Percentiles rank a stretch among this genome's conserved stretches.
phyloP scores from a whole-genome alignment of 2,797 vertebrate genomes.

The Coregonus suidteri region DNA sequence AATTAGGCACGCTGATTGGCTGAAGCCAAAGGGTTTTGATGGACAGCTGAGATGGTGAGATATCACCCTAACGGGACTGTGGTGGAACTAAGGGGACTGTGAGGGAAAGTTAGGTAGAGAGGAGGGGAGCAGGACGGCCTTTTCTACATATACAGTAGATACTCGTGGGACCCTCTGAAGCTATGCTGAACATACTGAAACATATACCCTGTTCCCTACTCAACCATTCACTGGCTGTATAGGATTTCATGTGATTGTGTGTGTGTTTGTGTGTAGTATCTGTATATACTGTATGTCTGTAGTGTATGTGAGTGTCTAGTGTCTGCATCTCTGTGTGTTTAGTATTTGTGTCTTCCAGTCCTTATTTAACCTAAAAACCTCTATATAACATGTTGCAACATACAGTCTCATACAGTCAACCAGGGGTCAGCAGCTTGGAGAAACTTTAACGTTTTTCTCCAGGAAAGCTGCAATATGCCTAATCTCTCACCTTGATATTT shows the following conservation, averaged over 20 bases:
- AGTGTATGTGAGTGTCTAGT: not conserved
- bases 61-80: too few species aligned
- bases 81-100: too few species aligned
- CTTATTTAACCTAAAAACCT: not conserved
- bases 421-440: conserved; percentile 23
- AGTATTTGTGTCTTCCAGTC: not conserved
- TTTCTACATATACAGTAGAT: not conserved
- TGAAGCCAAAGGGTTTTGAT: too few species aligned
- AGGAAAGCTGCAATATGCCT: conserved; percentile 50
- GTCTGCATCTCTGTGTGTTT: not conserved
- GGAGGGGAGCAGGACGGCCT: too few species aligned
- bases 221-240: not conserved
- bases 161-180: not conserved
- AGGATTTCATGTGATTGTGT: not conserved
- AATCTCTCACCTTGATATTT: conserved; percentile 70
- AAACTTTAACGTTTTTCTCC: conserved; percentile 5
- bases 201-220: not conserved
- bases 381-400: conserved; percentile 20
- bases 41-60: too few species aligned
- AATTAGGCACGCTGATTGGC: too few species aligned
- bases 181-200: not conserved
- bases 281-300: not conserved
- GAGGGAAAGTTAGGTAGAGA: too few species aligned
- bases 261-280: not conserved
- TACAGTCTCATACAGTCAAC: conserved; percentile 20